A percentile compares a stretch with the other conserved stretches of the same genome.
phyloP scores from a whole-genome alignment of 2,797 vertebrate genomes.

The Syncerus caffer region DNA sequence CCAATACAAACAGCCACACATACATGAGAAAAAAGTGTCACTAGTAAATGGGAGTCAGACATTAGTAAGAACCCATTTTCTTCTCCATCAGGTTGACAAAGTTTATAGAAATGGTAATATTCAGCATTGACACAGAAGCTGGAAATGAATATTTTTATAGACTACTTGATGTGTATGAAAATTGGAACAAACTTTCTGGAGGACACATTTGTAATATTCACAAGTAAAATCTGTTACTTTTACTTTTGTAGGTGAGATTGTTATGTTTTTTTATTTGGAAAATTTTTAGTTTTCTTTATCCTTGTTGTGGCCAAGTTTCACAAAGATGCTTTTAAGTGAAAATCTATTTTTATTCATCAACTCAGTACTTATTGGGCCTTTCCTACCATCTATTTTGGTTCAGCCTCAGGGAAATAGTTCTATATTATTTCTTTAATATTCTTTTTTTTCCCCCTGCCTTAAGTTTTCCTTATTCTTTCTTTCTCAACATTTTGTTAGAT shows the following conservation, averaged over 20 bases:
- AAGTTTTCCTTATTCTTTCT: not conserved
- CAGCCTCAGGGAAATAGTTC: not conserved
- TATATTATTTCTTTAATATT: not conserved
- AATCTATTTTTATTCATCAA: not conserved
- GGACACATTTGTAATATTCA: not conserved
- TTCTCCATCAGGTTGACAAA: not conserved
- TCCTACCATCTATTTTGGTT: constrained; percentile 2
- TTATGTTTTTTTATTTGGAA: not conserved
- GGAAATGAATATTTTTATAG: not conserved
- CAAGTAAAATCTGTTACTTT: constrained; percentile 1
- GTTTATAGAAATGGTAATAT: not conserved
- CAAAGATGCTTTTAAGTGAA: not conserved
- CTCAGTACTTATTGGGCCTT: not conserved
- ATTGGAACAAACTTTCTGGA: not conserved
- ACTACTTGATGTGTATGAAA: not conserved
- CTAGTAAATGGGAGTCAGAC: not conserved
- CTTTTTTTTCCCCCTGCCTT: not conserved
- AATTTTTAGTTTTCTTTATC: not conserved
- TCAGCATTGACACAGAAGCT: not conserved
- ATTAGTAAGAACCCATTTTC: not conserved
- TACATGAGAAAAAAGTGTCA: not conserved
- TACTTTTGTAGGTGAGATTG: not conserved
- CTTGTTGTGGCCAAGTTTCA: not conserved
- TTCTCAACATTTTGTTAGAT: not conserved
- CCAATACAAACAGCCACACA: not conserved